Evolutionary conservation across 1,140 invertebrate genomes (phyloP), one percentile per base, ranked within the genome.

Genomic region (Drosophila kepulauana): DNA sequence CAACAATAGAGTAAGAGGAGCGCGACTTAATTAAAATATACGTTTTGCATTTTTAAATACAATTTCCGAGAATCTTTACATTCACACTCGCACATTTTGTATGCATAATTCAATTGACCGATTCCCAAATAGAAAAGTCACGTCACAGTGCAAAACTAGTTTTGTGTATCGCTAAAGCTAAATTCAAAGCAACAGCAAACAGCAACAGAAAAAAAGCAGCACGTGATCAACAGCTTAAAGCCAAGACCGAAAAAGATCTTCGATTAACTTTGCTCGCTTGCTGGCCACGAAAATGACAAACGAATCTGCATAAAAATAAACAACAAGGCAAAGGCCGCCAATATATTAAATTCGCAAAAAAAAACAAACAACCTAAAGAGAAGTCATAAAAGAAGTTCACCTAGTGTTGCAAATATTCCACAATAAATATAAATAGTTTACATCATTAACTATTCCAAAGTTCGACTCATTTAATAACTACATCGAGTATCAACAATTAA

Each of bases 91-190:
- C 45, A 45, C 58, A 33, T 35, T 62, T 35, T 54, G 20, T 10
- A 67, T 67, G 52, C 64, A 67, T 33, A 67, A 57, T 48, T 54
- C 48, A 28, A 58, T 66, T 66, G 54, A 41, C 43, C 69, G 43
- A 72, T 41, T 66, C 62, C 51, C 51, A 33, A 54, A 15, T 7
- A n/a, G 5, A 35, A n/a, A 28, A 25, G 11, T 45, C 11, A 8
- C 64, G 52, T 66, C 64, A 67, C 43, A 46, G 8, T 41, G 16
- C 38, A 56, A 67, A 67, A 67, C 64, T 30, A 10, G 64, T 67
- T 67, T 66, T 11, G 5, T 11, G n/a, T 48, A 35, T 11, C 0
- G 15, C n/a, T 11, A 10, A 38, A 38, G 10, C 35, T 33, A 33
- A 33, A 33, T 5, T 10, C 1, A 38, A 38, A 38, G 10, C 6